Base-by-base conservation (phyloP, 1,140 invertebrate species). In the Sminthurides bifidus region DNA sequence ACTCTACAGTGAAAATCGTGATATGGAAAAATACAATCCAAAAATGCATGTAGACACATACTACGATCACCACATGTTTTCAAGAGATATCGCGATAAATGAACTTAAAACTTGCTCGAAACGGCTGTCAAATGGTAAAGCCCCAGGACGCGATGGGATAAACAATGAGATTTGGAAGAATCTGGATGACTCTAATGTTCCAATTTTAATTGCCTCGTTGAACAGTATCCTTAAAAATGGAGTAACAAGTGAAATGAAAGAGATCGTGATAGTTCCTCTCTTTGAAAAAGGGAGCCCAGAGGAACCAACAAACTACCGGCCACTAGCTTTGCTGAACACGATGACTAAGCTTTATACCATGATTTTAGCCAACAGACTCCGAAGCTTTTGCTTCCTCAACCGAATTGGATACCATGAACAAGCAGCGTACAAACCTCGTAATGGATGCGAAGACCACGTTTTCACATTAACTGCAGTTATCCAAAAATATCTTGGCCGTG, bases 241-340 rank as follows among this genome's bases (percentile, higher is more conserved):
- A n/a, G n/a, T n/a, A 2, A 26, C 58, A 27, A 19, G 33, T 3
- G 17, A 19, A 0, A 55, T 45, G 55, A n/a, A 31, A 5, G 49
- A 61, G 41, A 54, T 56, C 5, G 35, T 44, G 14, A 58, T 58
- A 15, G 40, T 40, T 5, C 60, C 60, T 8, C 57, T 62, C 14
- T 58, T 57, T 38, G 66, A 66, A 52, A 68, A 66, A 52, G 59
- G 63, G 12, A 57, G 64, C 23, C 31, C 12, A 23, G 26, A 49
- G 14, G 54, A 52, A 19, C 54, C 65, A 1, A 21, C 29, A 31
- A 67, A 68, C 40, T 67, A 66, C 43, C 40, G 66, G 30, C 64
- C 62, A 21, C 65, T 68, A 17, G 53, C 61, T 21, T 59, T 67
- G n/a, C n/a, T 66, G 0, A 65, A 66, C 46, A 59, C 54, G 12